Evolutionary conservation across 2,113 vertebrate species (phyloP).

Genomic region (Charadrius vociferus): DNA sequence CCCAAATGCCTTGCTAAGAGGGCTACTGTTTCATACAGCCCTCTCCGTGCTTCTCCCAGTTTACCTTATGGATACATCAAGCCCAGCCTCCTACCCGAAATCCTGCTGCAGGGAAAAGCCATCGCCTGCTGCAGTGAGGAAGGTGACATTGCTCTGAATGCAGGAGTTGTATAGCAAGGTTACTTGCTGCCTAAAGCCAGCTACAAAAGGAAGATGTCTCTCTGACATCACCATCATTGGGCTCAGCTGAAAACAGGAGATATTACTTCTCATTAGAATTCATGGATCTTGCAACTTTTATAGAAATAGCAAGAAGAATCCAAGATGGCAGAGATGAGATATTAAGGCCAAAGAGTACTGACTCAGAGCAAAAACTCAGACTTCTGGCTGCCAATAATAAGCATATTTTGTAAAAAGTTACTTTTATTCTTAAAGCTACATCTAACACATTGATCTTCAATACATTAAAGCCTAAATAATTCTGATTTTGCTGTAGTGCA

Average conservation of each 20-base stretch:
- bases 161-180: not conserved
- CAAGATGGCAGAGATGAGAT: not conserved
- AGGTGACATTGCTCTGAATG: constrained; percentile 21
- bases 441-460: not conserved
- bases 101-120: not conserved
- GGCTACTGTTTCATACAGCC: not conserved
- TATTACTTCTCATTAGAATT: constrained; percentile 53
- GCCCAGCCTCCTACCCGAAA: not conserved
- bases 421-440: not conserved
- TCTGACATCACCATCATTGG: not conserved
- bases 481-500: not conserved
- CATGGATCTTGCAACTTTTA: constrained; percentile 27
- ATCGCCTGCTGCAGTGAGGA: not conserved
- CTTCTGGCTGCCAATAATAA: constrained; percentile 3
- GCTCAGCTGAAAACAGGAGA: constrained; percentile 32
- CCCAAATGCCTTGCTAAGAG: not conserved
- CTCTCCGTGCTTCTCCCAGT: not conserved
- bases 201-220: not conserved
- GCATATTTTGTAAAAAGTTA: not conserved
- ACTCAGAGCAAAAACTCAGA: not conserved
- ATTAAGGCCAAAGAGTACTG: constrained; percentile 19
- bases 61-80: not conserved
- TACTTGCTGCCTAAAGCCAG: not conserved
- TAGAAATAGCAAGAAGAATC: constrained; percentile 25
- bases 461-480: constrained; percentile 22